A percentile compares a stretch with the other conserved stretches of the same genome.
These are phyloP conservation scores for Enhydra lutris DNA, from an alignment of 2,113 vertebrate species.

Conservation along the genomic window DNA sequence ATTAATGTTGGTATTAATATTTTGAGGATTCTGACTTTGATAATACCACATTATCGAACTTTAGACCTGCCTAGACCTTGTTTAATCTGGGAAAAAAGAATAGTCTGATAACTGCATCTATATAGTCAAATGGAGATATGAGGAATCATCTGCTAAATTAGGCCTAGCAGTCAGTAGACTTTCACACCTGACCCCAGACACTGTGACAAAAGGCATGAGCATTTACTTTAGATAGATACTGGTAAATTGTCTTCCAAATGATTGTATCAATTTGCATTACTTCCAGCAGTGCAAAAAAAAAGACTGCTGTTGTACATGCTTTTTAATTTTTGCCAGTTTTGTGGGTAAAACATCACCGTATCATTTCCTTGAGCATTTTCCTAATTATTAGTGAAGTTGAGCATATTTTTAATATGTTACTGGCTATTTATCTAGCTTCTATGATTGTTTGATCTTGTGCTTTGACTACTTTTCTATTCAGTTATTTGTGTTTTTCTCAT, in stretches of 20 bases:
- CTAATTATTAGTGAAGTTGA: not conserved
- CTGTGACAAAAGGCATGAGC: not conserved
- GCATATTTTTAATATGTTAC: not conserved
- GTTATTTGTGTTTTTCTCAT: not conserved
- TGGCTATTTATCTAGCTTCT: not conserved
- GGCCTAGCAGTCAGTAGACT: not conserved
- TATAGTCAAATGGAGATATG: not conserved
- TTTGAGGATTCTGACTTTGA: not conserved
- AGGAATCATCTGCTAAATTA: not conserved
- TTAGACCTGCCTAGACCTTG: not conserved
- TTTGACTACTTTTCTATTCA: not conserved
- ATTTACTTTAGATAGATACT: not conserved
- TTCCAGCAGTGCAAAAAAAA: not conserved
- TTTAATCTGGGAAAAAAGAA: not conserved
- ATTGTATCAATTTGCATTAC: not conserved
- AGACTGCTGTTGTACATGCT: not conserved
- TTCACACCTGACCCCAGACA: not conserved
- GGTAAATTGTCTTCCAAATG: not conserved
- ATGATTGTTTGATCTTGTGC: not conserved
- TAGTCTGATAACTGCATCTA: not conserved
- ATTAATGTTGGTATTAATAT: not conserved
- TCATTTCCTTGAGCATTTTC: not conserved
- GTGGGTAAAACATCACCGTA: not conserved
- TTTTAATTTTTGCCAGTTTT: not conserved
- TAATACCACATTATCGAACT: not conserved